These are phyloP conservation scores for Ectemnius continuus DNA, from an alignment of 2,888 invertebrate genomes.

Conservation along the genomic window DNA sequence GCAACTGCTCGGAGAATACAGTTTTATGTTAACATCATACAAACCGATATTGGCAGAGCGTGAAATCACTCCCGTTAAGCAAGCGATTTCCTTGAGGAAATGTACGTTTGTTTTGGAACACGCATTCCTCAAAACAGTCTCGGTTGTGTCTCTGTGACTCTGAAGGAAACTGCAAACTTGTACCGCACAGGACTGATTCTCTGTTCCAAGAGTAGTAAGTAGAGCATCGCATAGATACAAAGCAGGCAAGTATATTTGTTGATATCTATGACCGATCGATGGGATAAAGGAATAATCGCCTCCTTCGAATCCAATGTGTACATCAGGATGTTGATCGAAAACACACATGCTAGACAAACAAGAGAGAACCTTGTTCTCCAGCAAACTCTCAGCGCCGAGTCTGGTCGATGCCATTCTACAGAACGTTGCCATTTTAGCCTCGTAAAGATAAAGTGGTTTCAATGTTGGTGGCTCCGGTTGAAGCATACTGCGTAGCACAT, in stretches of 20 bases:
- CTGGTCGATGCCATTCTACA: conserved; percentile 84
- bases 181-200: conserved; percentile 89
- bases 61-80: conserved; percentile 87
- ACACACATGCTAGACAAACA: conserved; percentile 85
- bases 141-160: conserved; percentile 89
- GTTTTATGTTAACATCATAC: background rate
- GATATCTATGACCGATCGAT: conserved; percentile 85
- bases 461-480: conserved; percentile 84
- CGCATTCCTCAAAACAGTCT: conserved; percentile 86
- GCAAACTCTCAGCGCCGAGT: conserved; percentile 83
- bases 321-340: conserved; percentile 87
- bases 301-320: conserved; percentile 73
- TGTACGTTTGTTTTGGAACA: conserved; percentile 83
- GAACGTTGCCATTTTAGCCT: conserved; percentile 91
- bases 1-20: conserved; percentile 28
- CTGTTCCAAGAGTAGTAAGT: conserved; percentile 89
- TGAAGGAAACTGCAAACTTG: conserved; percentile 90
- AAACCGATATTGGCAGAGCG: conserved; percentile 81
- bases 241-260: conserved; percentile 90
- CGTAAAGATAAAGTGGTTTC: conserved; percentile 90
- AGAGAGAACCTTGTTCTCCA: conserved; percentile 82
- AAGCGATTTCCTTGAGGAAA: conserved; percentile 86
- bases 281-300: conserved; percentile 80
- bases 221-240: conserved; percentile 89
- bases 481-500: conserved; percentile 83